Evolutionary conservation across 2,113 vertebrate species (phyloP), one percentile per base, ranked within the genome.

Genomic region (Casuarius casuarius): DNA sequence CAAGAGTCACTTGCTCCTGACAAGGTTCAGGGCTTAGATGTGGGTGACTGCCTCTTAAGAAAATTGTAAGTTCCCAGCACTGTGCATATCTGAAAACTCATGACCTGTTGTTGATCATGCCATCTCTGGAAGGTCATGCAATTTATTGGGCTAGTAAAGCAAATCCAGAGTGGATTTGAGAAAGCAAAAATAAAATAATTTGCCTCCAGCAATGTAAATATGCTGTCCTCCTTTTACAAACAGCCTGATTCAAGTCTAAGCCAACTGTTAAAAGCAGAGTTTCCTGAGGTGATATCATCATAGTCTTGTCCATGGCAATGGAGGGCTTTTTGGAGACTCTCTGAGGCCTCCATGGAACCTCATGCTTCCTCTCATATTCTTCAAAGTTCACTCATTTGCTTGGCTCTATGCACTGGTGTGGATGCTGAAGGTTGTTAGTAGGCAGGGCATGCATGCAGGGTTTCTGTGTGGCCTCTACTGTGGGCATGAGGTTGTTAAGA

Each of bases 361-460:
- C 38, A 38, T 38, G 38, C 38, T 68, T 6, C 33, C 52, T 4
- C 29, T 62, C 1, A 2, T 12, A 56, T 56, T 56, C 22, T 63
- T 65, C 7, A 42, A 42, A 63, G 19, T 28, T 90, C n/a, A 7
- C 31, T 49, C 5, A 48, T 28, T 51, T 82, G 10, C 26, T 84
- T 67, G 22, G 5, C 22, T 77, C 22, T 84, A 6, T 0, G 0
- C 20, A 28, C 42, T 51, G 28, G 14, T 51, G 42, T 28, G 72
- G 25, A 48, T 48, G 28, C 6, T 52, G 48, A 78, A 82, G 51
- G 26, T 21, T 59, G 2, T 21, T 33, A 38, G 10, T 4, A 62
- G 29, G 15, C 38, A 87, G 23, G n/a, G 13, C 6, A 17, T 2
- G 2, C 12, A 4, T 25, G 5, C 7, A 28, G 31, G 14, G 9